Evolutionary conservation across 2,797 vertebrate species (phyloP).

Genomic region (Lindbergichthys nudifrons): DNA sequence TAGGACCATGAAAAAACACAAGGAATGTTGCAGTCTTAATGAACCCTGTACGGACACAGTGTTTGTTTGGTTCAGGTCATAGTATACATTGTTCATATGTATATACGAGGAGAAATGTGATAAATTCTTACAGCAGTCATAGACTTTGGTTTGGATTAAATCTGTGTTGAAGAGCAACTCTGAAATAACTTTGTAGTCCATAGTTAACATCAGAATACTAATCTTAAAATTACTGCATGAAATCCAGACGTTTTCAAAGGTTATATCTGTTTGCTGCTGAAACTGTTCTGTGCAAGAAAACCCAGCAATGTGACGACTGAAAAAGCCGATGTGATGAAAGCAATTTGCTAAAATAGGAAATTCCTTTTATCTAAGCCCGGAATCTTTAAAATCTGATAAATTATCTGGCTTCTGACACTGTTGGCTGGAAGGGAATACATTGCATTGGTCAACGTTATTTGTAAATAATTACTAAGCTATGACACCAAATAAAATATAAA

Average conservation of each 20-base stretch:
- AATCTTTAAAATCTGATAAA: background rate
- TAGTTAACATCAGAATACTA: background rate
- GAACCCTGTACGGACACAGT: background rate
- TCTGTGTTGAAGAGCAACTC: background rate
- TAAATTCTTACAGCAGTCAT: background rate
- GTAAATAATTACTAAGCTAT: background rate
- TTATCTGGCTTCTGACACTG: background rate
- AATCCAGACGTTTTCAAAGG: background rate
- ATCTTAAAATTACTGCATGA: too few relatives aligned
- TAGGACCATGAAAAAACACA: background rate
- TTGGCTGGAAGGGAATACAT: background rate
- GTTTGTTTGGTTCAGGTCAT: background rate
- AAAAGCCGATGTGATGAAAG: background rate
- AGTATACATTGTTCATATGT: background rate
- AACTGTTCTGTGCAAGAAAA: background rate
- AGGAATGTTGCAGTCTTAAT: background rate
- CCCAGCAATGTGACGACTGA: background rate
- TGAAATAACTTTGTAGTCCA: background rate
- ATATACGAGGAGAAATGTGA: background rate
- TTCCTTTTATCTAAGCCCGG: background rate
- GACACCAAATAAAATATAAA: conserved; percentile 12
- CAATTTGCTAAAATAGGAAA: background rate
- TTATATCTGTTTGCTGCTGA: conserved; percentile 1
- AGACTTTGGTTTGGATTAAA: background rate
- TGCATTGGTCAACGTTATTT: conserved; percentile 3